Evolutionary conservation across 2,113 vertebrate genomes (phyloP), one percentile per base, ranked within the genome.

Genomic region (Erythrolamprus reginae): DNA sequence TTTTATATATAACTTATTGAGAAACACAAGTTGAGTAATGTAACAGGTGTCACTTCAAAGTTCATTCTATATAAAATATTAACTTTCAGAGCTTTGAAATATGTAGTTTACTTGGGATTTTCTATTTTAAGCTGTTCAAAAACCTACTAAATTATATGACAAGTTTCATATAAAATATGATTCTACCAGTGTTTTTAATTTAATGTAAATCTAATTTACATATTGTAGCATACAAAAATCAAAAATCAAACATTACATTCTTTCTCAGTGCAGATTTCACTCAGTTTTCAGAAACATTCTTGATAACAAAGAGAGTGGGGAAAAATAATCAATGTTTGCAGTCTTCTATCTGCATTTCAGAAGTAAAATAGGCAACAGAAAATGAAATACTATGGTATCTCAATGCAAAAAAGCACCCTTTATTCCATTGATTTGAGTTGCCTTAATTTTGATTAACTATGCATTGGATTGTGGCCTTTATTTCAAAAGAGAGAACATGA

Each of bases 31-130:
- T n/a, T 90, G 28, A 88, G 0, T 45, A 28, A 33, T 50, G 52
- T 1, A 52, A 55, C 24, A 93, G 48, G 84, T 3, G 50, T 56
- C 26, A 50, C 28, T 92, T 93, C 89, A 91, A 90, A 93, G 21
- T 83, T 86, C 0, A 84, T 91, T 93, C 82, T 2, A 1, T 23
- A 86, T 84, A 70, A 92, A 90, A 88, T 91, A 92, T 91, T 92
- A 84, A 89, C 12, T 83, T 87, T 88, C 2, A 47, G 45, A 89
- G n/a, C 13, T 92, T 88, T 87, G 24, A 92, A 93, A 26, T 85
- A 13, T n/a, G 5, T 26, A 53, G n/a, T 51, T 47, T 83, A 86
- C 28, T 85, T 83, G 42, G 10, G 45, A 51, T 84, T 90, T 82
- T 90, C 86, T 83, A 33, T 88, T 42, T 45, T 89, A 1, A 52